Percentiles rank a stretch among this genome's conserved stretches.
phyloP scores from a whole-genome alignment of 2,797 vertebrate genomes.

The Macrochelys suwanniensis region DNA sequence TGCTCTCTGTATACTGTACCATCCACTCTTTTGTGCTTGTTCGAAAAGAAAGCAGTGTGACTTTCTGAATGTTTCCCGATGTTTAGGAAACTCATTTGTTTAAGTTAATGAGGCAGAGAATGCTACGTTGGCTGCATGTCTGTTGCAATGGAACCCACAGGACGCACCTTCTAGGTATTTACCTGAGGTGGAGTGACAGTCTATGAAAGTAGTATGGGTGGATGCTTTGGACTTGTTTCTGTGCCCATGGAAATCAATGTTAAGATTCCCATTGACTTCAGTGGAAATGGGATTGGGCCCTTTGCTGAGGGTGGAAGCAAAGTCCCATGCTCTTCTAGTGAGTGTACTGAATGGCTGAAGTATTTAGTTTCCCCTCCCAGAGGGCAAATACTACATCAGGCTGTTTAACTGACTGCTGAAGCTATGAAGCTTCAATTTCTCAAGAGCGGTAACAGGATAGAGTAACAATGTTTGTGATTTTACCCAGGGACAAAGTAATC shows the following conservation, averaged over 20 bases:
- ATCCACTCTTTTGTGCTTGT: fast-evolving
- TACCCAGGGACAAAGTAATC: slow-evolving; percentile 43
- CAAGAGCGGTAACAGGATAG: background rate
- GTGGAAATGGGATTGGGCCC: background rate
- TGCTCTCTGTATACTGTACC: fast-evolving
- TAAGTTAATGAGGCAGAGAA: background rate
- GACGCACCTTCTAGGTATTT: background rate
- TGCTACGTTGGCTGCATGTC: slow-evolving; percentile 4
- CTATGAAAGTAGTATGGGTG: background rate
- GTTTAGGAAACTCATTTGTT: background rate
- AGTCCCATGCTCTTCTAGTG: fast-evolving
- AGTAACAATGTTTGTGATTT: slow-evolving; percentile 26
- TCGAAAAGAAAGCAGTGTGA: background rate
- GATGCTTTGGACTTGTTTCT: background rate
- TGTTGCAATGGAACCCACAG: background rate
- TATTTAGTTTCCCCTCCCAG: background rate
- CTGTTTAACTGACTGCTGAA: slow-evolving; percentile 18
- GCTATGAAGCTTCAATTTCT: background rate
- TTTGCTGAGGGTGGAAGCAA: background rate
- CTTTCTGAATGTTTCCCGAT: background rate
- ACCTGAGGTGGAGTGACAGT: background rate
- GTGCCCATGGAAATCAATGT: fast-evolving
- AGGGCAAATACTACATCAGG: background rate
- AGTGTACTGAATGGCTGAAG: background rate
- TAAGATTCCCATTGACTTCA: background rate